Evolutionary conservation across 2,797 vertebrate genomes (phyloP).

Genomic region (Amphiprion clarkii): DNA sequence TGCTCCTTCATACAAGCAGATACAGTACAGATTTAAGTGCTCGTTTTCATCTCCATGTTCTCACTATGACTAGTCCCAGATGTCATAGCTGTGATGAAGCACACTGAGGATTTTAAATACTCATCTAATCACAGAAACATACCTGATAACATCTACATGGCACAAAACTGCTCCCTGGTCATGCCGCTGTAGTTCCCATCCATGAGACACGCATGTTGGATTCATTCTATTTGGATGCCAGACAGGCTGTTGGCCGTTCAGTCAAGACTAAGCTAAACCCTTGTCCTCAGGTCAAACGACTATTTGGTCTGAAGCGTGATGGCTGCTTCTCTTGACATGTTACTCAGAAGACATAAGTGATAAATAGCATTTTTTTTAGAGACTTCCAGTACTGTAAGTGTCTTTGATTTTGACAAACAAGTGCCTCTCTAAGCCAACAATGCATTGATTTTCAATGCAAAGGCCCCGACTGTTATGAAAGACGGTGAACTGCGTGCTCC

Average conservation of each 20-base stretch:
- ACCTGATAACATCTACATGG: neutral
- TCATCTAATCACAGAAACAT: conserved; percentile 2
- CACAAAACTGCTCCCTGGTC: neutral
- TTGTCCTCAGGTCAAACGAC: conserved; percentile 23
- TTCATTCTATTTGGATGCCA: conserved; percentile 42
- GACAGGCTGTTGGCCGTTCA: conserved; percentile 9
- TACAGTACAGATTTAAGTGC: conserved; percentile 37
- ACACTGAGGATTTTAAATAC: neutral
- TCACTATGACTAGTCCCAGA: neutral
- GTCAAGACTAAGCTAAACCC: conserved; percentile 19
- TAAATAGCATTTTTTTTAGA: conserved; percentile 3
- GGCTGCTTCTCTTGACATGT: conserved; percentile 33
- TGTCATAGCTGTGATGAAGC: neutral
- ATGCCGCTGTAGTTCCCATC: neutral
- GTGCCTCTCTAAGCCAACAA: conserved; percentile 6
- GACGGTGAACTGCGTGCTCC: conserved; percentile 14
- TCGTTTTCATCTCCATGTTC: conserved; percentile 26
- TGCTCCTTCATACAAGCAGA: conserved; percentile 14
- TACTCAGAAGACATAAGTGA: conserved; percentile 41
- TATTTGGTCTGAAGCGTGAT: conserved; percentile 61
- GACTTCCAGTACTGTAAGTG: conserved; percentile 7
- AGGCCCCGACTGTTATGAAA: conserved; percentile 47
- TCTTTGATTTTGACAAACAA: conserved; percentile 24
- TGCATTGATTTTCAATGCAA: conserved; percentile 32
- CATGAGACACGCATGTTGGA: conserved; percentile 26